A percentile compares a stretch with the other conserved stretches of the same genome.
Conservation (phyloP, 2,113 vertebrate species). For the Vicugna pacos region DNA sequence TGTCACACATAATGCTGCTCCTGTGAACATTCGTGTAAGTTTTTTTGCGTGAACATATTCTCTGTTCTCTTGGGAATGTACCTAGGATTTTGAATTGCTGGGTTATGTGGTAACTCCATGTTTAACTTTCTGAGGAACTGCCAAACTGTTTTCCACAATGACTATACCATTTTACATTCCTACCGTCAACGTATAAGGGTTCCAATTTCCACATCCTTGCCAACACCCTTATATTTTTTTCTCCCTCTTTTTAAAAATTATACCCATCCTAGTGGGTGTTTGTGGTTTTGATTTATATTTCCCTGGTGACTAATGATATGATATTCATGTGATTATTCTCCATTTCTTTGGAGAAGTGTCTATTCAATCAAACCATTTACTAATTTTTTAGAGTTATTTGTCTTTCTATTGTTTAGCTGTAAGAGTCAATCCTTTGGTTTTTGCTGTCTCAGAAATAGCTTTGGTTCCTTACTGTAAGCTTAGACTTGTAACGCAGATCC, state of each 20-base stretch:
- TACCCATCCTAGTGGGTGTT: background rate
- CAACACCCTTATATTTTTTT: background rate
- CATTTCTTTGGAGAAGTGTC: background rate
- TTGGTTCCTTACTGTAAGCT: background rate
- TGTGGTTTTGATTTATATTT: slow-evolving; percentile 40
- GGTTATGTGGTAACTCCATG: background rate
- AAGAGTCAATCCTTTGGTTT: background rate
- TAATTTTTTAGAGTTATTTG: slow-evolving; percentile 5
- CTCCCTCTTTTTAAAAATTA: background rate
- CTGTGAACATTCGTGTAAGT: background rate
- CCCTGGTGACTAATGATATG: background rate
- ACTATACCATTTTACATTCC: background rate
- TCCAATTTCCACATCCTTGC: background rate
- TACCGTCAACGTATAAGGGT: background rate
- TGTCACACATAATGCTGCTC: background rate
- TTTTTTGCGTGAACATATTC: slow-evolving; percentile 37
- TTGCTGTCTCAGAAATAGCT: background rate
- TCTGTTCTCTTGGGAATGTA: background rate
- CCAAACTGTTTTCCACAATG: background rate
- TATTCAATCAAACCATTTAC: background rate
- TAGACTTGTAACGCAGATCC: background rate
- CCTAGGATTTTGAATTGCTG: slow-evolving; percentile 12
- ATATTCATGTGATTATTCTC: slow-evolving; percentile 1
- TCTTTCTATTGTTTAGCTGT: background rate
- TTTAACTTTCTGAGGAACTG: slow-evolving; percentile 9